Evolutionary conservation across 1,140 invertebrate species (phyloP).

Genomic region (Solenopsis invicta): DNA sequence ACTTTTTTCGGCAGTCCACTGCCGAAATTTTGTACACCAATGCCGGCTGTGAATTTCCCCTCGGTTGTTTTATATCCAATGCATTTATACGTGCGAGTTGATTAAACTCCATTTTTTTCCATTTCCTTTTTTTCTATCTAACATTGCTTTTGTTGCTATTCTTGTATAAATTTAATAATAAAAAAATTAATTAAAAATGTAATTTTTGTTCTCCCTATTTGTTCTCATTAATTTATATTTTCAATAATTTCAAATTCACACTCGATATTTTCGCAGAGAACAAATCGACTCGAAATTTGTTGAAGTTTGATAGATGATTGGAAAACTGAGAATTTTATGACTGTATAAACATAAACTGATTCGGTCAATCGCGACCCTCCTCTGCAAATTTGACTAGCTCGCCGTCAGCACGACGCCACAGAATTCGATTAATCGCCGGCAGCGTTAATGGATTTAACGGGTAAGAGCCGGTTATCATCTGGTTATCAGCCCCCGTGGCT

Average conservation of each 20-base stretch:
- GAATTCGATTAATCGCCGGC: slow-evolving; percentile 46
- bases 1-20: too few species aligned
- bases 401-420: slow-evolving; percentile 45
- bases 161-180: not conserved
- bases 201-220: not conserved
- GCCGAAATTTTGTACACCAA: too few species aligned
- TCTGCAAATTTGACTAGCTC: slow-evolving; percentile 25
- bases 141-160: not conserved
- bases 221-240: not conserved
- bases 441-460: slow-evolving; percentile 63
- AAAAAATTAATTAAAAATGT: not conserved
- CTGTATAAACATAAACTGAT: slow-evolving; percentile 22
- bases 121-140: not conserved
- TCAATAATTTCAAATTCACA: not conserved
- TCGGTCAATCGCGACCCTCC: not conserved
- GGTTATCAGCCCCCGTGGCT: slow-evolving; percentile 39
- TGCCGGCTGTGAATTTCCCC: too few species aligned
- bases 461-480: slow-evolving; percentile 58
- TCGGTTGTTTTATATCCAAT: too few species aligned
- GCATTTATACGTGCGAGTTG: not conserved
- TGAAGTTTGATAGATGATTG: slow-evolving; percentile 29
- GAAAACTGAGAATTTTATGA: slow-evolving; percentile 3
- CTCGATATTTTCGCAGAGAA: not conserved
- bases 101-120: not conserved
- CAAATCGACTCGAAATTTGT: not conserved